These are phyloP conservation scores for Dryoscopus gambensis DNA, from an alignment of 2,113 vertebrate genomes.

Conservation along the genomic window DNA sequence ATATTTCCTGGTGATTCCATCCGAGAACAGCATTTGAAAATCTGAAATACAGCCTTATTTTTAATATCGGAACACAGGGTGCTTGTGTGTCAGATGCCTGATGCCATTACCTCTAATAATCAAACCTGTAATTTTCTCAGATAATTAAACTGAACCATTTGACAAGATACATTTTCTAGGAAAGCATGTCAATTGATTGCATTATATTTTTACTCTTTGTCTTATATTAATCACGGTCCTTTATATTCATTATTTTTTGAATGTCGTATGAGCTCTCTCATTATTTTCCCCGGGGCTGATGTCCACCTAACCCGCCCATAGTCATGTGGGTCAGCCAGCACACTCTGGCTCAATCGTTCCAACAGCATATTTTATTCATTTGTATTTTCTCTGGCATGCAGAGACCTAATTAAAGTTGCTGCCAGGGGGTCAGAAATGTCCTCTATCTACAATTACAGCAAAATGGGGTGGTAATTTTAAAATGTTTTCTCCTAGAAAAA, in stretches of 20 bases:
- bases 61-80: background rate
- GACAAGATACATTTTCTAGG: background rate
- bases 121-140: constrained; percentile 12
- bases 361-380: background rate
- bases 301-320: background rate
- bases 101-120: background rate
- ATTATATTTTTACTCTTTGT: background rate
- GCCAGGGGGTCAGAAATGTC: background rate
- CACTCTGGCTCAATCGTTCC: background rate
- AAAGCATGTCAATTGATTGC: background rate
- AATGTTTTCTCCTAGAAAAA: background rate
- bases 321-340: background rate
- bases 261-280: background rate
- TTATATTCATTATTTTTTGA: background rate
- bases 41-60: background rate
- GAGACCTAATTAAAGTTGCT: background rate
- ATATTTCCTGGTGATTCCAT: background rate
- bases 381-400: background rate
- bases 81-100: background rate
- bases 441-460: background rate
- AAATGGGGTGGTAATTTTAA: background rate
- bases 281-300: background rate
- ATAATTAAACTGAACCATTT: background rate
- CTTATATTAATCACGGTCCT: background rate
- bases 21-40: background rate